Evolutionary conservation across 2,888 invertebrate species (phyloP).

Genomic region (Ophion ellenae): DNA sequence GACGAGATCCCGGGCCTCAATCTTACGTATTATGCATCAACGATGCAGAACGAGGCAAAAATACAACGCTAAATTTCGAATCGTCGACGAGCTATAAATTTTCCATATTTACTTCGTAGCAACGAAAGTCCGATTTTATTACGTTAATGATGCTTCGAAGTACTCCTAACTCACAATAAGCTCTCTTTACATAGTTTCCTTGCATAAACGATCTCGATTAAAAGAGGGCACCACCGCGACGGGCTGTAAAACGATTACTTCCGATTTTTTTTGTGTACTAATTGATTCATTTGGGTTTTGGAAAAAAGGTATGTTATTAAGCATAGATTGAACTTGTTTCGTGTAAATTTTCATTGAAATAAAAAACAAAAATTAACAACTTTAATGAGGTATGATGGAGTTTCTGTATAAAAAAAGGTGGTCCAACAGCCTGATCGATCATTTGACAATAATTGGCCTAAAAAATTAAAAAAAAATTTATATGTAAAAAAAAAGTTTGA

Average conservation of each 20-base stretch:
- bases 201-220: constrained; percentile 50
- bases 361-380: no score
- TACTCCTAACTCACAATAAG: constrained; percentile 28
- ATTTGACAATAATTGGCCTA: no score
- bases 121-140: constrained; percentile 51
- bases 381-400: no score
- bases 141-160: constrained; percentile 45
- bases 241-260: not conserved
- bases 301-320: no score
- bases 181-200: constrained; percentile 15
- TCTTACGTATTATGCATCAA: constrained; percentile 12
- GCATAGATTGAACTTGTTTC: no score
- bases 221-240: not conserved
- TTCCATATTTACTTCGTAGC: constrained; percentile 36
- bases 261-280: no score
- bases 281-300: no score
- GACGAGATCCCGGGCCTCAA: constrained; percentile 29
- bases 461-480: no score
- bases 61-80: constrained; percentile 23
- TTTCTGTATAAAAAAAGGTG: no score
- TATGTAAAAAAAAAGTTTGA: no score
- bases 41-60: constrained; percentile 5
- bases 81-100: constrained; percentile 53
- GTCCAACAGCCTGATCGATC: no score
- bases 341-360: no score